A percentile compares a stretch with the other conserved stretches of the same genome.
Conservation (phyloP, 2,113 vertebrate genomes). For the Melanocharis versteri region DNA sequence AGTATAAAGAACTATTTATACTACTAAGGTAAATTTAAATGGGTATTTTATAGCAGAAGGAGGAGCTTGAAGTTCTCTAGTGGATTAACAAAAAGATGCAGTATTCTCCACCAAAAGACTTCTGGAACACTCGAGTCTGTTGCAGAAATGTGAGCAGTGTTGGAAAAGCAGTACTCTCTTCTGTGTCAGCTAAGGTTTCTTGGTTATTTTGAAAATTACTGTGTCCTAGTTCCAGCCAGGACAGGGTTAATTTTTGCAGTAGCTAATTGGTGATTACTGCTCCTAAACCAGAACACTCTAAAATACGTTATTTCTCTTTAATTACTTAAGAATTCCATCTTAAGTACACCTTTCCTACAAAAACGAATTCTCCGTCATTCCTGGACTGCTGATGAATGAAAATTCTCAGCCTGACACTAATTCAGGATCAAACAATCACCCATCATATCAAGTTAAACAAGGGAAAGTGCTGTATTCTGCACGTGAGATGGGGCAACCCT, state of each 20-base stretch:
- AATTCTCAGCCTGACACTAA: background rate
- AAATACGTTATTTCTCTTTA: background rate
- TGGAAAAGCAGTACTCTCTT: background rate
- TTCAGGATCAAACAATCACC: background rate
- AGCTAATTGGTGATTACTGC: background rate
- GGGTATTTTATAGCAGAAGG: background rate
- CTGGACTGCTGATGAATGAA: background rate
- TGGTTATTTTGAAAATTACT: background rate
- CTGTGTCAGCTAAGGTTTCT: background rate
- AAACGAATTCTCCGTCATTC: background rate
- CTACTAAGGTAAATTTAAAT: background rate
- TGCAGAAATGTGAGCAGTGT: background rate
- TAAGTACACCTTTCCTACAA: background rate
- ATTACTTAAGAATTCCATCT: background rate
- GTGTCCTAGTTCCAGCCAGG: background rate
- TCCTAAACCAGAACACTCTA: background rate
- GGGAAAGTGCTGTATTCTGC: accelerated
- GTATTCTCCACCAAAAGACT: background rate
- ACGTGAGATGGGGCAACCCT: background rate
- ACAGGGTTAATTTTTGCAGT: background rate
- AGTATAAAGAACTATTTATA: background rate
- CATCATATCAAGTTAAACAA: background rate
- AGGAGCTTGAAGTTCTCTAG: background rate
- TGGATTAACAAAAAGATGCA: background rate
- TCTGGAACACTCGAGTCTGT: background rate